These are phyloP conservation scores for Rutpela maculata DNA, from an alignment of 2,888 invertebrate genomes.

Conservation along the genomic window DNA sequence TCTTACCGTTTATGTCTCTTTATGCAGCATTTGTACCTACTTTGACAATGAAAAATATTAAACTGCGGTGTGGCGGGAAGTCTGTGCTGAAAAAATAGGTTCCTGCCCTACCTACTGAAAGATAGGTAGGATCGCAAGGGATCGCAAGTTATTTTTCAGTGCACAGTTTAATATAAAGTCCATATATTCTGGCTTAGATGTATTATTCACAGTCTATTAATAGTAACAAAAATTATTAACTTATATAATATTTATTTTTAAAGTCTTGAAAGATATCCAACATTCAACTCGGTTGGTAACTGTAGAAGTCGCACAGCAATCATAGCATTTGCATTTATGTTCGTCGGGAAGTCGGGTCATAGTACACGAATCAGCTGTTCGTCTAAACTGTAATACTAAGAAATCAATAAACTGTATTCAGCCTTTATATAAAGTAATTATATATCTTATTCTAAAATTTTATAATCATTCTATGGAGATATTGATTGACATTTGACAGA, in stretches of 20 bases:
- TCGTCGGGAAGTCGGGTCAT: too few species aligned
- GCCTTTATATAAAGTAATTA: not conserved
- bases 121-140: too few species aligned
- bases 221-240: conserved; percentile 14
- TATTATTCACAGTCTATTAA: not conserved
- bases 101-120: too few species aligned
- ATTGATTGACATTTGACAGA: not conserved
- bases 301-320: too few species aligned
- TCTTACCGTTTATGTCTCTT: too few species aligned
- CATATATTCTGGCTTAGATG: not conserved
- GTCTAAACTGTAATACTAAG: not conserved
- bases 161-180: not conserved
- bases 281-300: conserved; percentile 25
- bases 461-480: not conserved
- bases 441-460: not conserved
- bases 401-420: conserved; percentile 10
- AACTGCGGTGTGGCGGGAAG: too few species aligned
- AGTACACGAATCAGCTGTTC: conserved; percentile 16
- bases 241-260: conserved; percentile 30
- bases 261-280: conserved; percentile 30
- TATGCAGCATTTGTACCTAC: too few species aligned
- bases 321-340: too few species aligned
- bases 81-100: too few species aligned
- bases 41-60: too few species aligned
- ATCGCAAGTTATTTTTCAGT: not conserved